A percentile compares a stretch with the other conserved stretches of the same genome.
These are phyloP conservation scores for Platalea minor DNA, from an alignment of 2,797 vertebrate species.

Conservation along the genomic window DNA sequence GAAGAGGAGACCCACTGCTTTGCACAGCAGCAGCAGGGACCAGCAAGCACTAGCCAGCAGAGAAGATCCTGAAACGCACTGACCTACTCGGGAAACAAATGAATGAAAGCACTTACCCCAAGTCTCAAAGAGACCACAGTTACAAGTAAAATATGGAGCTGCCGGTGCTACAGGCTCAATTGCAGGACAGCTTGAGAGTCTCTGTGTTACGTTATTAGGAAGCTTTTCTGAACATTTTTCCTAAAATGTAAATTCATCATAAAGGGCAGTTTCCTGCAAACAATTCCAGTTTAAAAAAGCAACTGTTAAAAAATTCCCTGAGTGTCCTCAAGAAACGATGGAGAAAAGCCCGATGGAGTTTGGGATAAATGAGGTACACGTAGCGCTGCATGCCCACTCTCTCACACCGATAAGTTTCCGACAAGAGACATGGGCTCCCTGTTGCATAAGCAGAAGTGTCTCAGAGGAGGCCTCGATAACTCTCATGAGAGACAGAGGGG, in stretches of 20 bases:
- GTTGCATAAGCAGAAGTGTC: conserved; percentile 18
- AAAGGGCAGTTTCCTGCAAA: background rate
- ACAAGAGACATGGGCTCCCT: background rate
- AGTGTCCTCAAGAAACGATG: background rate
- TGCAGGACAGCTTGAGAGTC: background rate
- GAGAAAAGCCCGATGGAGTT: background rate
- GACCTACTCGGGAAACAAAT: background rate
- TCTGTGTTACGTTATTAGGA: background rate
- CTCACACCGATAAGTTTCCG: fast-evolving
- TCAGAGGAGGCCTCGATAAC: conserved; percentile 8
- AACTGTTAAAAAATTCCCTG: background rate
- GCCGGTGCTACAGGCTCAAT: background rate
- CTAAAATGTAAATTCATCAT: background rate
- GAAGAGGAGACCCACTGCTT: background rate
- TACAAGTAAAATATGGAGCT: background rate
- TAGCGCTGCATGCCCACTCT: background rate
- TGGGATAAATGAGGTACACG: background rate
- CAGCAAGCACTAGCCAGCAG: background rate
- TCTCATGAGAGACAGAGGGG: conserved; percentile 22
- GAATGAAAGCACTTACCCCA: background rate
- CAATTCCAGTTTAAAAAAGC: background rate
- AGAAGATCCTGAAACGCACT: background rate
- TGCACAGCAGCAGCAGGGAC: background rate
- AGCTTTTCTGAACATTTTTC: background rate
- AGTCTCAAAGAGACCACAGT: background rate